These are phyloP conservation scores for Callosobruchus maculatus DNA, from an alignment of 2,888 invertebrate genomes.

Conservation along the genomic window DNA sequence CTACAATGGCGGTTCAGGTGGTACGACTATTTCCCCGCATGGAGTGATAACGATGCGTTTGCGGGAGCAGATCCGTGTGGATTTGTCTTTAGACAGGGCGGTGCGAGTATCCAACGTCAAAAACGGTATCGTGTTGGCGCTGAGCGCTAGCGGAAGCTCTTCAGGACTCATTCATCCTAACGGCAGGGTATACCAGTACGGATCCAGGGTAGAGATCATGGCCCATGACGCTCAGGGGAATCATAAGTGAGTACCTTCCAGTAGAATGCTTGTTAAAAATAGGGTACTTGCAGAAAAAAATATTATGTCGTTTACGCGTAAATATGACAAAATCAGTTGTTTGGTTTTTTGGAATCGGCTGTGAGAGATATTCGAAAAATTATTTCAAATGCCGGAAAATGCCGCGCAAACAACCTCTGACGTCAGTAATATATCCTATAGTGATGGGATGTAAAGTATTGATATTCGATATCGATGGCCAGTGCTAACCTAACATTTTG, in stretches of 20 bases:
- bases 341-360: too few species aligned
- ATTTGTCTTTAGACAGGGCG: slow-evolving; percentile 76
- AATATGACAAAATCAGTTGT: too few species aligned
- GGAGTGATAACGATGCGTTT: slow-evolving; percentile 79
- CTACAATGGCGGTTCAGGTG: slow-evolving; percentile 59
- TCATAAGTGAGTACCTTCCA: slow-evolving; percentile 66
- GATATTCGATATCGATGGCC: too few species aligned
- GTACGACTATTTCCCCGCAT: slow-evolving; percentile 69
- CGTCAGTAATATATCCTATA: too few species aligned
- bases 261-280: too few species aligned
- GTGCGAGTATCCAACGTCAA: slow-evolving; percentile 71
- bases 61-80: slow-evolving; percentile 76
- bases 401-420: too few species aligned
- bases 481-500: too few species aligned
- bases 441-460: too few species aligned
- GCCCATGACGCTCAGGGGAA: slow-evolving; percentile 78
- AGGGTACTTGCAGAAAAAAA: too few species aligned
- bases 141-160: slow-evolving; percentile 75
- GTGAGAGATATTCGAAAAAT: too few species aligned
- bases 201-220: slow-evolving; percentile 81
- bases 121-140: slow-evolving; percentile 76
- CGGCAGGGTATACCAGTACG: slow-evolving; percentile 81
- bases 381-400: too few species aligned
- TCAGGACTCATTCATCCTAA: slow-evolving; percentile 84
- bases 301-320: too few species aligned